These are phyloP conservation scores for Porites lobata DNA, from an alignment of 92 coral and sea anemone genomes.

Conservation along the genomic window DNA sequence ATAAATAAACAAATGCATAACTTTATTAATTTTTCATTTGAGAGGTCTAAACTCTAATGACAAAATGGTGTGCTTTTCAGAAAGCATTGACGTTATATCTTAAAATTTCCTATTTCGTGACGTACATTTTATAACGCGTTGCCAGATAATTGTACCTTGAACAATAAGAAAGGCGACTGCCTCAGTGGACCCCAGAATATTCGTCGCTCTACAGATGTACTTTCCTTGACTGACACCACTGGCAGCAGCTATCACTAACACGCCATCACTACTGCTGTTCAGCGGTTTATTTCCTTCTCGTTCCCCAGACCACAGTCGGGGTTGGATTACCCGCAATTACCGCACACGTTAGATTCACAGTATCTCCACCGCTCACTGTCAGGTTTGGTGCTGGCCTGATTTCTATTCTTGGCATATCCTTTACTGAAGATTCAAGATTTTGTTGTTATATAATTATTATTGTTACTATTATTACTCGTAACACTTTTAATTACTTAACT, in stretches of 20 bases:
- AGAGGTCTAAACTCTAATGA: too few relatives aligned
- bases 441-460: too few relatives aligned
- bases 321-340: conserved; percentile 81
- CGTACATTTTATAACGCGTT: too few relatives aligned
- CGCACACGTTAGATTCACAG: conserved; percentile 78
- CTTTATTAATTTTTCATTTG: too few relatives aligned
- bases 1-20: too few relatives aligned
- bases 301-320: conserved; percentile 79
- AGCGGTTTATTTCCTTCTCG: conserved; percentile 57
- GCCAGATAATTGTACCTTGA: conserved; percentile 42
- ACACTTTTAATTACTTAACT: too few relatives aligned
- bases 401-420: conserved; percentile 77
- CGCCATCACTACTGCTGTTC: conserved; percentile 63
- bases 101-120: too few relatives aligned
- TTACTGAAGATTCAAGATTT: conserved; percentile 48
- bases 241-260: conserved; percentile 76
- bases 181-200: conserved; percentile 69
- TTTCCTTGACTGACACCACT: conserved; percentile 78
- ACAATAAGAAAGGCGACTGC: conserved; percentile 82
- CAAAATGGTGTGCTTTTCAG: too few relatives aligned
- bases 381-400: conserved; percentile 80
- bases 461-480: too few relatives aligned
- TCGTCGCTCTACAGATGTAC: conserved; percentile 88
- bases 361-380: conserved; percentile 84
- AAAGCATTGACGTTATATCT: neutral